Percentiles rank a stretch among this genome's conserved stretches.
These are phyloP conservation scores for Alosa alosa DNA, from an alignment of 2,113 vertebrate species.

Conservation along the genomic window DNA sequence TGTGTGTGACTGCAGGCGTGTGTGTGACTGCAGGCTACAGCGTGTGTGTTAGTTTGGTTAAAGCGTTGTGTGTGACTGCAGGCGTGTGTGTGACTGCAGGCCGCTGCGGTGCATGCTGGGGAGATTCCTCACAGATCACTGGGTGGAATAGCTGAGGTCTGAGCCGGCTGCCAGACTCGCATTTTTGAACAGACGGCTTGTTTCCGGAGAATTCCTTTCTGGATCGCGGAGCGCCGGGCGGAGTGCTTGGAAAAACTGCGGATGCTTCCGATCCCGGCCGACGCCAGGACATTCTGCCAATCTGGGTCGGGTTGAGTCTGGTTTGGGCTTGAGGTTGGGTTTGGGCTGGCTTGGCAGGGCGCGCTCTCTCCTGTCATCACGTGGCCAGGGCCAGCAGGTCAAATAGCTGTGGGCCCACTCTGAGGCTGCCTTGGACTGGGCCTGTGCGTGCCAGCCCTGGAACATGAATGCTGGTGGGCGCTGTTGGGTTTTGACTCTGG, in stretches of 20 bases:
- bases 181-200: background rate
- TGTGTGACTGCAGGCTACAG: background rate
- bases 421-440: background rate
- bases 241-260: background rate
- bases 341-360: background rate
- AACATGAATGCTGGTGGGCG: background rate
- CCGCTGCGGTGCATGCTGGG: constrained; percentile 34
- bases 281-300: background rate
- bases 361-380: background rate
- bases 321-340: background rate
- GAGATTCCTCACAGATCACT: constrained; percentile 33
- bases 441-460: background rate
- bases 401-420: background rate
- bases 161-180: background rate
- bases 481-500: background rate
- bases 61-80: background rate
- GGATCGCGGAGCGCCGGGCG: background rate
- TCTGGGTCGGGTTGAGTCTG: background rate
- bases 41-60: background rate
- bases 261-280: background rate
- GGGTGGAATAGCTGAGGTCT: background rate
- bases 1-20: background rate
- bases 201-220: constrained; percentile 10
- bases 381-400: background rate
- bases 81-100: background rate